Evolutionary conservation across 2,888 invertebrate genomes (phyloP).

Genomic region (Sinhomidia bicolor): DNA sequence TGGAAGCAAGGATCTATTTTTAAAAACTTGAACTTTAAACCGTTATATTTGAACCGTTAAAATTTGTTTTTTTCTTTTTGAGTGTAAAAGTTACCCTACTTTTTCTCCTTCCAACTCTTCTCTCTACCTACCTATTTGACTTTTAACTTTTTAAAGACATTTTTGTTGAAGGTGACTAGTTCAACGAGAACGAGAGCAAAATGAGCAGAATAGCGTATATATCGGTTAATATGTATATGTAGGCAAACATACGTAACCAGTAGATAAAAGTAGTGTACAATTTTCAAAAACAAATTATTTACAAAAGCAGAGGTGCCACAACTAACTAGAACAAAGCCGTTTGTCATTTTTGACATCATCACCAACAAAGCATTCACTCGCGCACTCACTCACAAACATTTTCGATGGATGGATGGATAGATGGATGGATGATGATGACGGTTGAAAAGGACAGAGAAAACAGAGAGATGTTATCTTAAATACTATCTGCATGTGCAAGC

Average conservation of each 20-base stretch:
- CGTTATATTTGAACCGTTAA: no score
- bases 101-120: background rate
- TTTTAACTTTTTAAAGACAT: conserved; percentile 33
- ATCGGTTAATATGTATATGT: no score
- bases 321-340: conserved; percentile 37
- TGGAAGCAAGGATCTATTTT: no score
- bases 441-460: background rate
- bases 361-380: background rate
- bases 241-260: background rate
- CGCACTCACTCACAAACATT: background rate
- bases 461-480: background rate
- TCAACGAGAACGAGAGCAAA: conserved; percentile 8
- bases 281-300: conserved; percentile 12
- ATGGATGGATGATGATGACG: background rate
- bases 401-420: conserved; percentile 23
- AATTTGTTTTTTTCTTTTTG: no score
- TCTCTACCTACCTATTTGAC: background rate
- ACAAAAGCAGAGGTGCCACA: conserved; percentile 2
- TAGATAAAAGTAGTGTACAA: background rate
- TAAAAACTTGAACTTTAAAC: no score
- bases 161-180: conserved; percentile 37
- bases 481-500: background rate
- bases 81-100: background rate
- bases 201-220: background rate
- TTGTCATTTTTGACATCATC: conserved; percentile 28